Evolutionary conservation across 2,113 vertebrate species (phyloP).

Genomic region (Ctenomys sociabilis): DNA sequence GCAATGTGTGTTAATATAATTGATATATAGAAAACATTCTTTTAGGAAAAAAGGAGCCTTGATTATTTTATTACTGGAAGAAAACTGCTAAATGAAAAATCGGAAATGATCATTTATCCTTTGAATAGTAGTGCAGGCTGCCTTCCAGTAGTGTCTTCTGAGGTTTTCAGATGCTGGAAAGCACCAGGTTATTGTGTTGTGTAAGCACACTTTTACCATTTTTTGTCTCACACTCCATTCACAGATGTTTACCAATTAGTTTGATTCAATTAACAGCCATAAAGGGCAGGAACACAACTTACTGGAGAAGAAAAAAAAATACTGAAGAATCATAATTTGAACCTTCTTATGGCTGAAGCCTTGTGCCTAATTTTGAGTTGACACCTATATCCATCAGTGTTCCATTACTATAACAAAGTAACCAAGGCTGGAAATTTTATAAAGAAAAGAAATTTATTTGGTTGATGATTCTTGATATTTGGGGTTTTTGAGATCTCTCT

Average conservation of each 20-base stretch:
- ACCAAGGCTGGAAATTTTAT: not conserved
- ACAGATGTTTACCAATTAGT: slow-evolving; percentile 42
- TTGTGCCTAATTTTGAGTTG: not conserved
- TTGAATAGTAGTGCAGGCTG: slow-evolving; percentile 61
- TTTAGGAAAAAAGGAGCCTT: slow-evolving; percentile 60
- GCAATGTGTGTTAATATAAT: slow-evolving; percentile 74
- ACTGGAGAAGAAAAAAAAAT: not conserved
- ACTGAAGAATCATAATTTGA: not conserved
- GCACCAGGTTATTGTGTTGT: slow-evolving; percentile 64
- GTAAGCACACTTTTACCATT: slow-evolving; percentile 27
- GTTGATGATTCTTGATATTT: not conserved
- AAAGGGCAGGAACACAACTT: not conserved
- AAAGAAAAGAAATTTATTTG: not conserved
- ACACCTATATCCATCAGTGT: not conserved
- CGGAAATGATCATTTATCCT: slow-evolving; percentile 63
- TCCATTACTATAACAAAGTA: not conserved
- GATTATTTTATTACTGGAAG: slow-evolving; percentile 69
- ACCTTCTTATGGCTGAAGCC: not conserved
- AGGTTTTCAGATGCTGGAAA: slow-evolving; percentile 48
- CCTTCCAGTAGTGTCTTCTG: slow-evolving; percentile 58
- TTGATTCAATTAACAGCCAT: slow-evolving; percentile 34
- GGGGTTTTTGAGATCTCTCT: not conserved
- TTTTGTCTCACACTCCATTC: slow-evolving; percentile 31
- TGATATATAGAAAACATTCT: slow-evolving; percentile 75
- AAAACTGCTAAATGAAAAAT: slow-evolving; percentile 67